Evolutionary conservation across 2,888 invertebrate species (phyloP).

Genomic region (Nephrotoma appendiculata): DNA sequence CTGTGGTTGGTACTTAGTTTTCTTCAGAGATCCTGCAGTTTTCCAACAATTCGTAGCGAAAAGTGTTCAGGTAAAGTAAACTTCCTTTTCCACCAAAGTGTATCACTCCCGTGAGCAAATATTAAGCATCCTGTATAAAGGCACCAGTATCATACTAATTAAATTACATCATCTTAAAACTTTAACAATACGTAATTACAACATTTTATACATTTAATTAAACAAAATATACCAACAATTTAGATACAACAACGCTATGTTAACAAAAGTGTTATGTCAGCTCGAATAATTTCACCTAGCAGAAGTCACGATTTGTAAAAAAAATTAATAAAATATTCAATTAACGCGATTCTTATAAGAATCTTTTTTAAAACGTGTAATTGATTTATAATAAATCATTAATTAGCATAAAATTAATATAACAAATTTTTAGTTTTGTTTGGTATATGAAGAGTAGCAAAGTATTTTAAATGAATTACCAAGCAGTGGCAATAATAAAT

Average conservation of each 20-base stretch:
- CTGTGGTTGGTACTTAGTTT: no score
- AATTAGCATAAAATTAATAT: not conserved
- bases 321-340: not conserved
- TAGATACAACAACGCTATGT: not conserved
- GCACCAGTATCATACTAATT: no score
- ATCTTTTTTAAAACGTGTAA: not conserved
- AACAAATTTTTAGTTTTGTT: not conserved
- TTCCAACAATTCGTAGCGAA: no score
- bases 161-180: no score
- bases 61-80: no score
- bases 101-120: no score
- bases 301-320: not conserved
- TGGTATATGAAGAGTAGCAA: not conserved
- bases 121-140: no score
- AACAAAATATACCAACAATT: no score
- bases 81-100: no score
- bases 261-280: not conserved
- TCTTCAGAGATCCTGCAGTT: no score
- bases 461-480: not conserved
- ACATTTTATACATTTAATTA: no score
- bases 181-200: no score
- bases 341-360: not conserved
- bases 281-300: not conserved
- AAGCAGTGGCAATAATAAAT: not conserved
- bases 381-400: not conserved